A percentile compares a stretch with the other conserved stretches of the same genome.
Conservation (phyloP, 37 sponge, comb jelly and placozoan species). For the Hormiphora californensis region DNA sequence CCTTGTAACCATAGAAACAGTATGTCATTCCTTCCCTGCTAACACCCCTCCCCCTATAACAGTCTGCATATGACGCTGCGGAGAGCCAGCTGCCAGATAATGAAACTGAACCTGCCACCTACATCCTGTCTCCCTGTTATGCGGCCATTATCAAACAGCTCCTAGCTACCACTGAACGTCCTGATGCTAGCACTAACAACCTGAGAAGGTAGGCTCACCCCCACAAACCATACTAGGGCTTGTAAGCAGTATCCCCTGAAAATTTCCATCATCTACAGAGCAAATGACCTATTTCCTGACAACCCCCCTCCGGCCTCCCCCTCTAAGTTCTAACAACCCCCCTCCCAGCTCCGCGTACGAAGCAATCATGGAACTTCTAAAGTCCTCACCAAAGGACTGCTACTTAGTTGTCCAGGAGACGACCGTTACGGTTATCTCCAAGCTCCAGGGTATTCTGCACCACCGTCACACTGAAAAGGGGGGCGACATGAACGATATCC, state of each 20-base stretch:
- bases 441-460: constrained; percentile 64
- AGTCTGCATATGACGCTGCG: constrained; percentile 75
- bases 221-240: no score
- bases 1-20: neutral
- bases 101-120: constrained; percentile 72
- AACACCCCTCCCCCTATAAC: neutral
- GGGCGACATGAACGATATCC: constrained; percentile 71
- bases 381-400: constrained; percentile 89
- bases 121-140: constrained; percentile 69
- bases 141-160: constrained; percentile 68
- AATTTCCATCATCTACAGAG: no score
- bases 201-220: constrained; percentile 4
- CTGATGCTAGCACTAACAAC: constrained; percentile 16
- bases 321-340: no score
- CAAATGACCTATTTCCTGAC: no score
- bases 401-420: constrained; percentile 75
- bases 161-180: constrained; percentile 71
- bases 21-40: neutral
- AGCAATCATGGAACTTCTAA: constrained; percentile 90
- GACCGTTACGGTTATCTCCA: constrained; percentile 65
- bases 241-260: no score
- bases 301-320: no score
- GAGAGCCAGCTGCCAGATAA: constrained; percentile 33
- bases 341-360: constrained; percentile 77
- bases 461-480: constrained; percentile 58